Evolutionary conservation across 1,140 invertebrate genomes (phyloP).

Genomic region (Uloborus diversus): DNA sequence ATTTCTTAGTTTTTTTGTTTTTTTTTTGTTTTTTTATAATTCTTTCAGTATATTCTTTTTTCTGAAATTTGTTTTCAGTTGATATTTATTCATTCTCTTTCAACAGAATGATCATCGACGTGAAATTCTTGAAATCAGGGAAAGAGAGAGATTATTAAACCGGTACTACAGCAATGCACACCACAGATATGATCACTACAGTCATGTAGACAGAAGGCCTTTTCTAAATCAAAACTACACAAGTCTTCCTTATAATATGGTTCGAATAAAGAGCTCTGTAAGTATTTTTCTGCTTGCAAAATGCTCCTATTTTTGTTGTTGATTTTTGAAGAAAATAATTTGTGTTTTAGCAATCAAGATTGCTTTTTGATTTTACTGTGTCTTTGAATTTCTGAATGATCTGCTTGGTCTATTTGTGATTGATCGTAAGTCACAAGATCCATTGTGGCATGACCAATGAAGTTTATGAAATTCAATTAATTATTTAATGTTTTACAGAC

Average conservation of each 20-base stretch:
- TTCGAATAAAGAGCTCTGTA: conserved; percentile 42
- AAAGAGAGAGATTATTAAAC: background rate
- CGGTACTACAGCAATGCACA: background rate
- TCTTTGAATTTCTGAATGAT: too few species aligned
- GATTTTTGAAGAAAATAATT: too few species aligned
- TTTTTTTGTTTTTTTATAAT: background rate
- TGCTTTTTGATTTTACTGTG: too few species aligned
- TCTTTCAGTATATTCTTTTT: background rate
- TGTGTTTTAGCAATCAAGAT: too few species aligned
- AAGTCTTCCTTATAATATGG: conserved; percentile 50
- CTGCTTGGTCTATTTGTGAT: too few species aligned
- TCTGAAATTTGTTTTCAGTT: background rate
- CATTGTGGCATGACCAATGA: too few species aligned
- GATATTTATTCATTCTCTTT: background rate
- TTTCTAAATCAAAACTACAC: conserved; percentile 45
- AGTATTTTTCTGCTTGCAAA: too few species aligned
- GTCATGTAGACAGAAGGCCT: conserved; percentile 25
- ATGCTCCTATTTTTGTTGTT: too few species aligned
- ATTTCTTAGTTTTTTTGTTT: background rate
- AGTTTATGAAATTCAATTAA: too few species aligned
- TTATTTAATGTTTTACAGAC: too few species aligned
- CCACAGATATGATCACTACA: conserved; percentile 18
- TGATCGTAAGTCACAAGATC: too few species aligned
- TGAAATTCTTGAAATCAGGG: background rate
- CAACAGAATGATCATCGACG: conserved; percentile 18